These are phyloP conservation scores for Calidris pugnax DNA, from an alignment of 2,113 vertebrate species.

Conservation along the genomic window DNA sequence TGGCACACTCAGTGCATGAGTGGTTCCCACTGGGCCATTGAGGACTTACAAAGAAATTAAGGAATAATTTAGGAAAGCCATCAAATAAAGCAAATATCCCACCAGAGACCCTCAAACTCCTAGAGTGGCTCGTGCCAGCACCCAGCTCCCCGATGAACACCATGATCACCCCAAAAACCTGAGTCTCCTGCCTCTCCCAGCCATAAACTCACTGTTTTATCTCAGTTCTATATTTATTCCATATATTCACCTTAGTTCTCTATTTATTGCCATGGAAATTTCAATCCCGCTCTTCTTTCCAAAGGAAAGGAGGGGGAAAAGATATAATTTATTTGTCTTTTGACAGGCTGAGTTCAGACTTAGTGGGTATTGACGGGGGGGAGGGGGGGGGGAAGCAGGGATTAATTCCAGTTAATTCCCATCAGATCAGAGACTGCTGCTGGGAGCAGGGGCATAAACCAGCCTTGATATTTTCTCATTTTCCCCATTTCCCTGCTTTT, in stretches of 20 bases:
- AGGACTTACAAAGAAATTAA: neutral
- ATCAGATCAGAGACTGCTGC: neutral
- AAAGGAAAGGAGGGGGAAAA: neutral
- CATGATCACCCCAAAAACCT: neutral
- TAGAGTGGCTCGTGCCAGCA: accelerated
- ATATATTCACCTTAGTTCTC: neutral
- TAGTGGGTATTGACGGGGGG: neutral
- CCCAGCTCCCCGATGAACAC: neutral
- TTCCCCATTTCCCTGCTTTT: neutral
- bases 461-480: neutral
- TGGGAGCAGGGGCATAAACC: neutral
- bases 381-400: too few relatives aligned
- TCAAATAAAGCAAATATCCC: neutral
- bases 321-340: neutral
- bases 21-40: neutral
- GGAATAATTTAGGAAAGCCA: neutral
- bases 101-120: neutral
- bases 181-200: neutral
- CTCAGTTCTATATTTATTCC: neutral
- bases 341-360: neutral
- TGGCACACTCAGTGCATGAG: too few relatives aligned
- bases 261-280: neutral
- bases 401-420: neutral
- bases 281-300: neutral
- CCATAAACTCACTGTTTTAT: neutral